phyloP scores from a whole-genome alignment of 2,113 vertebrate species.

The Alligator mississippiensis region DNA sequence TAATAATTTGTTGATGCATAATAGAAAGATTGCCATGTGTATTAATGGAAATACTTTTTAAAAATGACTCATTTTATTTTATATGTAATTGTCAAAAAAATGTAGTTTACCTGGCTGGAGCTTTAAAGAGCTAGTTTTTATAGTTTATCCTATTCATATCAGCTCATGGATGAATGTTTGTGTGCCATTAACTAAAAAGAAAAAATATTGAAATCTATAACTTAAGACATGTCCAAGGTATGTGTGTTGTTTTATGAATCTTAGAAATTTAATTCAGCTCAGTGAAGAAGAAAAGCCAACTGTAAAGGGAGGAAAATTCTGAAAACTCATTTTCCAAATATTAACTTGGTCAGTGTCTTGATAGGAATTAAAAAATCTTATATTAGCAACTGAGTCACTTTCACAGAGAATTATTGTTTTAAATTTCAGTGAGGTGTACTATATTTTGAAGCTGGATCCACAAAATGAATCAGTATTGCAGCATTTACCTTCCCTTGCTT shows the following conservation, averaged over 20 bases:
- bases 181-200: slow-evolving; percentile 10
- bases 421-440: not conserved
- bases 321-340: not conserved
- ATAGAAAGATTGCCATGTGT: not conserved
- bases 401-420: not conserved
- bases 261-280: not conserved
- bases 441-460: not conserved
- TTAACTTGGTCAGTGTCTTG: not conserved
- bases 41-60: not conserved
- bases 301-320: not conserved
- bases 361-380: not conserved
- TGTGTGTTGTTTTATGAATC: not conserved
- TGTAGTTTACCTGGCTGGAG: not conserved
- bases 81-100: not conserved
- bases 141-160: not conserved
- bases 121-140: slow-evolving; percentile 4
- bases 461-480: not conserved
- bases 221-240: not conserved
- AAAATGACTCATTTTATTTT: not conserved
- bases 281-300: not conserved
- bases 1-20: not conserved
- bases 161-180: not conserved
- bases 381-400: not conserved
- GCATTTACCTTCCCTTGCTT: not conserved
- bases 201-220: not conserved